Percentiles rank a stretch among this genome's conserved stretches.
phyloP scores from a whole-genome alignment of 2,888 invertebrate genomes.

The Hypselothyrea guttata region DNA sequence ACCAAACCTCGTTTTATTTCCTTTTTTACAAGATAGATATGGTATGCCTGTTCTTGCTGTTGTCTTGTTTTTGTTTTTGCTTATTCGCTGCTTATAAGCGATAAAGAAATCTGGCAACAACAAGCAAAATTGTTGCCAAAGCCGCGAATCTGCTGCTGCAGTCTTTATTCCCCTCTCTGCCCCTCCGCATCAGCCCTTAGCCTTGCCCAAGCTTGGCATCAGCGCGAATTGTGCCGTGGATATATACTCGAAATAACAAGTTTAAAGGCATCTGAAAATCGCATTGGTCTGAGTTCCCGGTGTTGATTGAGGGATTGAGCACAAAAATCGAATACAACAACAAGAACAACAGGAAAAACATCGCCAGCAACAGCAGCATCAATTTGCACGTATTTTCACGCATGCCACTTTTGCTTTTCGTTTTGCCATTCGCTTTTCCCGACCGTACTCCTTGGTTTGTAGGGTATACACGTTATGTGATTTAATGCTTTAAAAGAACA shows the following conservation, averaged over 20 bases:
- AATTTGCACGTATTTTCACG: slow-evolving; percentile 71
- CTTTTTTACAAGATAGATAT: slow-evolving; percentile 20
- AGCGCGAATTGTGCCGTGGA: slow-evolving; percentile 54
- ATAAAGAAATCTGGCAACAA: slow-evolving; percentile 75
- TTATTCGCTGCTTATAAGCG: slow-evolving; percentile 59
- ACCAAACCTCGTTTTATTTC: slow-evolving; percentile 6
- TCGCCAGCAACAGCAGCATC: slow-evolving; percentile 9
- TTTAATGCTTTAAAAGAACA: too few relatives aligned
- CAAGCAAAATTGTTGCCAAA: slow-evolving; percentile 67
- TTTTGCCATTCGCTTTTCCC: slow-evolving; percentile 34
- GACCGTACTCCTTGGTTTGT: slow-evolving; percentile 1
- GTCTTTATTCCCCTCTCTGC: not conserved
- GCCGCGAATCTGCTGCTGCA: slow-evolving; percentile 45
- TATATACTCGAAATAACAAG: slow-evolving; percentile 75
- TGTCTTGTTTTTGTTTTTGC: slow-evolving; percentile 17
- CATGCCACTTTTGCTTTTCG: slow-evolving; percentile 63
- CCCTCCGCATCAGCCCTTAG: not conserved
- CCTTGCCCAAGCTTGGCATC: slow-evolving; percentile 30
- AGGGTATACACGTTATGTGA: slow-evolving; percentile 6
- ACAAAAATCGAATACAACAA: slow-evolving; percentile 62
- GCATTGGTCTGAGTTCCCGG: slow-evolving; percentile 31
- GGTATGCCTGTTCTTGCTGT: slow-evolving; percentile 3
- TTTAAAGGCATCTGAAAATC: slow-evolving; percentile 68
- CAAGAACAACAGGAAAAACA: slow-evolving; percentile 10
- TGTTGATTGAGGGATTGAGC: slow-evolving; percentile 75